These are phyloP conservation scores for Rhinopomastus cyanomelas DNA, from an alignment of 2,113 vertebrate species.

Conservation along the genomic window DNA sequence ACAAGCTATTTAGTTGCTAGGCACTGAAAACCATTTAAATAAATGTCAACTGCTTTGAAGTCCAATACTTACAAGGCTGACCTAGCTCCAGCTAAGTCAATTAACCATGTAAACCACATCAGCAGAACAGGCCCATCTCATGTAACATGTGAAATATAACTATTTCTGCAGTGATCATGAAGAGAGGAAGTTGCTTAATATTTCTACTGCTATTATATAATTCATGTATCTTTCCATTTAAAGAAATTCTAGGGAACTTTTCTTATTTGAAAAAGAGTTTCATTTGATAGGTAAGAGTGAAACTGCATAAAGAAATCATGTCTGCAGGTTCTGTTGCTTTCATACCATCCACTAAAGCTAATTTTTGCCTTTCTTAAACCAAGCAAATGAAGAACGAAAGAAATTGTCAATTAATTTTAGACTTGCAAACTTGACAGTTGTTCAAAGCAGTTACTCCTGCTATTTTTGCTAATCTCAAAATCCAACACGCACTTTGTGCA, in stretches of 20 bases:
- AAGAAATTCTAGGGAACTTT: not conserved
- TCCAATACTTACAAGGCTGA: not conserved
- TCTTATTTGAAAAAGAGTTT: not conserved
- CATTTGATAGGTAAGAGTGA: not conserved
- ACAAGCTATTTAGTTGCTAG: not conserved
- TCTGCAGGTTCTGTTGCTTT: not conserved
- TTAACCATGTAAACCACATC: not conserved
- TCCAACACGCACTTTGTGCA: not conserved
- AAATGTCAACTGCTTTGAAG: not conserved
- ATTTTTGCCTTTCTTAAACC: not conserved
- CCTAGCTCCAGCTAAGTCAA: not conserved
- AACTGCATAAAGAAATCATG: not conserved
- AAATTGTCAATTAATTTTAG: constrained; percentile 2
- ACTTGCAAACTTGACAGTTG: not conserved
- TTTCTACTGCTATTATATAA: not conserved
- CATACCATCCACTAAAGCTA: not conserved
- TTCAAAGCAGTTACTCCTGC: constrained; percentile 3
- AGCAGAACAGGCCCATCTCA: not conserved
- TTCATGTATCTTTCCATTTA: not conserved
- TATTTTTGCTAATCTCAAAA: constrained; percentile 35
- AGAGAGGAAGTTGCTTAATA: not conserved
- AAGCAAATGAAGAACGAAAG: not conserved
- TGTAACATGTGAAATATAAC: not conserved
- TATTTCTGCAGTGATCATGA: not conserved
- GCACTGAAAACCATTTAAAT: not conserved